Evolutionary conservation across 2,888 invertebrate genomes (phyloP).

Genomic region (Metalampra italica): DNA sequence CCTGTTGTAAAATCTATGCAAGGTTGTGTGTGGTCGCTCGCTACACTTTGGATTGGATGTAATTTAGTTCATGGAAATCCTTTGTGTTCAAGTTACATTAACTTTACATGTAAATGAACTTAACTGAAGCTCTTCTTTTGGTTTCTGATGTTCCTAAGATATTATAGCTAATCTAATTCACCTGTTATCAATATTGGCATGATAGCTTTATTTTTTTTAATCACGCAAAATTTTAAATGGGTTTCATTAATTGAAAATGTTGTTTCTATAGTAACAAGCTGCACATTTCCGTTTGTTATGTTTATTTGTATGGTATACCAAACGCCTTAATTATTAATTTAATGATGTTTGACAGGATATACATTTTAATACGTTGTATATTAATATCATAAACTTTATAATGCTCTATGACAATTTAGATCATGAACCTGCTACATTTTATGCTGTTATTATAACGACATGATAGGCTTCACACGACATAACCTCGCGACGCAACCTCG

Average conservation of each 20-base stretch:
- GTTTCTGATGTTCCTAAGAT: not conserved
- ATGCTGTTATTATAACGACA: not conserved
- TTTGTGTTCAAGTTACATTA: constrained; percentile 32
- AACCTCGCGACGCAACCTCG: constrained; percentile 4
- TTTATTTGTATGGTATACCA: no score
- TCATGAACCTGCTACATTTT: not conserved
- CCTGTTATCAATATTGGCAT: not conserved
- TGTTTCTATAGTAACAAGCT: no score
- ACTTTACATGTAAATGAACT: constrained; percentile 3
- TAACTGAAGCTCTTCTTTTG: not conserved
- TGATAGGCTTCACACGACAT: constrained; percentile 10
- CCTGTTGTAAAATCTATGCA: constrained; percentile 40
- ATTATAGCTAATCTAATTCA: not conserved
- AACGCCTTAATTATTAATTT: no score
- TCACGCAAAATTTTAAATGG: no score
- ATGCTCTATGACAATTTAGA: no score
- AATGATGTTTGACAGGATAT: no score
- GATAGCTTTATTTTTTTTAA: not conserved
- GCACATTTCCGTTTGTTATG: no score
- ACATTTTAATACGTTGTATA: no score
- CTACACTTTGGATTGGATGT: constrained; percentile 25
- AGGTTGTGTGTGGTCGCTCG: constrained; percentile 48
- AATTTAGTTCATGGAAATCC: constrained; percentile 60
- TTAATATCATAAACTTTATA: no score
- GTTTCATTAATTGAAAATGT: not conserved